These are phyloP conservation scores for Chrysogorgia sp. DNA, from an alignment of 92 coral and sea anemone genomes.

Conservation along the genomic window DNA sequence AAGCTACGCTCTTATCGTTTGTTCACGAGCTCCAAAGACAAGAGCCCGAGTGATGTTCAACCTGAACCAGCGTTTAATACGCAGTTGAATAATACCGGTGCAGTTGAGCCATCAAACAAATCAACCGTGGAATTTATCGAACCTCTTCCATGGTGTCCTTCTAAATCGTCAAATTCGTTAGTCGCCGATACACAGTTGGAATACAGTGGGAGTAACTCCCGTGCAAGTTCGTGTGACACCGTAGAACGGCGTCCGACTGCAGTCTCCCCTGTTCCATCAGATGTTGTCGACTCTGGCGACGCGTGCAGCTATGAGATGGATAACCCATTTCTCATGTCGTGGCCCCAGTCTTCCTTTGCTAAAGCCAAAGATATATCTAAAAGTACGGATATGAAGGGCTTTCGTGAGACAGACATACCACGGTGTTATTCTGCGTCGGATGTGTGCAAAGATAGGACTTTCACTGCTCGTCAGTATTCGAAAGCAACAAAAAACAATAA, in stretches of 20 bases:
- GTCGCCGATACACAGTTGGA: neutral
- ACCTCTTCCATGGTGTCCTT: neutral
- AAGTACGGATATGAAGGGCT: slow-evolving; percentile 23
- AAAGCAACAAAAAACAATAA: slow-evolving; percentile 22
- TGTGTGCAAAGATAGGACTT: neutral
- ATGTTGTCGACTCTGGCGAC: neutral
- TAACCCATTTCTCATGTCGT: slow-evolving; percentile 15
- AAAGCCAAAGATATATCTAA: neutral
- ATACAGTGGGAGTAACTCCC: neutral
- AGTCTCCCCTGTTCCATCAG: neutral
- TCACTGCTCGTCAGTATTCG: slow-evolving; percentile 15
- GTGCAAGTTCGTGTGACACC: neutral
- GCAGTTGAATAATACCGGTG: neutral
- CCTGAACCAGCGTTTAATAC: neutral
- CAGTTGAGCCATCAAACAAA: neutral
- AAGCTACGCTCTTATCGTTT: slow-evolving; percentile 37
- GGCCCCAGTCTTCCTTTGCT: slow-evolving; percentile 25
- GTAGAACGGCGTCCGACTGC: neutral
- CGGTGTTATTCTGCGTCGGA: slow-evolving; percentile 38
- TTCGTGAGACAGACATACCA: slow-evolving; percentile 6
- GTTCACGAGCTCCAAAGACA: neutral
- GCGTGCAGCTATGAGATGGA: slow-evolving; percentile 9
- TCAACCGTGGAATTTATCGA: neutral
- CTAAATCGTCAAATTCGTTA: neutral
- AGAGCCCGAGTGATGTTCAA: slow-evolving; percentile 2